These are phyloP conservation scores for Gavia stellata DNA, from an alignment of 2,113 vertebrate genomes.

Conservation along the genomic window DNA sequence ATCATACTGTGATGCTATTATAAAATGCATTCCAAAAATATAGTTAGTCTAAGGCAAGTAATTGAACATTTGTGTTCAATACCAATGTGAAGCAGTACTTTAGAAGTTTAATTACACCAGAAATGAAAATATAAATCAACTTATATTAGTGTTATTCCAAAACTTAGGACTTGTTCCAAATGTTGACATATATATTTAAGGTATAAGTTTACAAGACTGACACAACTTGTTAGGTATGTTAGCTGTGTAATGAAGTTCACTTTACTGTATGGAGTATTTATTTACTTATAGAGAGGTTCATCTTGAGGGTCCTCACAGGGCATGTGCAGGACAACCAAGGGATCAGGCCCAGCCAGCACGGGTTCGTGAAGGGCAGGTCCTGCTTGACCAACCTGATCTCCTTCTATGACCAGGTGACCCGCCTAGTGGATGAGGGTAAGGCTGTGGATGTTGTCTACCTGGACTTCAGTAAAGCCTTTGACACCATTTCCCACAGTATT, in stretches of 20 bases:
- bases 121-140: not conserved
- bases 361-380: no score
- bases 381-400: no score
- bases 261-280: no score
- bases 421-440: no score
- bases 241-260: not conserved
- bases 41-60: not conserved
- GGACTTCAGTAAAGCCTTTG: no score
- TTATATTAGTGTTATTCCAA: not conserved
- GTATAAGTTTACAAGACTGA: not conserved
- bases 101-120: not conserved
- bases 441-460: no score
- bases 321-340: no score
- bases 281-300: no score
- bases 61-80: not conserved
- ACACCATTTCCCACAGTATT: no score
- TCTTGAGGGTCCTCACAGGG: no score
- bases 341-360: no score
- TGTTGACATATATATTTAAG: not conserved
- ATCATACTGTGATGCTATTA: not conserved
- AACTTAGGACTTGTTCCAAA: not conserved
- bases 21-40: not conserved
- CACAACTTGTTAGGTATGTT: rapidly evolving
- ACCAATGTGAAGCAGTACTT: not conserved
- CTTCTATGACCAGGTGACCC: no score